phyloP scores from a whole-genome alignment of 2,797 vertebrate genomes.

The Gymnoscopelus microlampas region DNA sequence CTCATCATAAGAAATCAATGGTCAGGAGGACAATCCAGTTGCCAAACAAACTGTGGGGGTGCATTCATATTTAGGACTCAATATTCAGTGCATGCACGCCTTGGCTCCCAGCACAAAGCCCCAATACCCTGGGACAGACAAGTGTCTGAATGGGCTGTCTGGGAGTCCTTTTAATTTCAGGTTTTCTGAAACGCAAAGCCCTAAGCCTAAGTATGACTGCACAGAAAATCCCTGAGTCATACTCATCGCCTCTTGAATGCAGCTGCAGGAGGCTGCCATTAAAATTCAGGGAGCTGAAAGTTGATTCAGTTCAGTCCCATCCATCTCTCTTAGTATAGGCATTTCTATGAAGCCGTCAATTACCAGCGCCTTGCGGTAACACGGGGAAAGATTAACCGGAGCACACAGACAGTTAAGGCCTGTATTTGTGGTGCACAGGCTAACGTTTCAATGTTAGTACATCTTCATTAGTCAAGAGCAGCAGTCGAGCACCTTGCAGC shows the following conservation, averaged over 20 bases:
- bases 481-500: not conserved
- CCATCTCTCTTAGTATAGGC: slow-evolving; percentile 11
- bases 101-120: slow-evolving; percentile 9
- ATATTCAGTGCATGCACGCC: slow-evolving; percentile 37
- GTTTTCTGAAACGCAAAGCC: slow-evolving; percentile 28
- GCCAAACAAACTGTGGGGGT: not conserved
- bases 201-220: slow-evolving; percentile 58
- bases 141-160: slow-evolving; percentile 32
- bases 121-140: slow-evolving; percentile 38
- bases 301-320: slow-evolving; percentile 19
- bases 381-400: no score
- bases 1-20: not conserved
- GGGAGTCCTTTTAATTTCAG: slow-evolving; percentile 26
- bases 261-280: slow-evolving; percentile 40
- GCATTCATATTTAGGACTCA: slow-evolving; percentile 18
- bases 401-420: no score
- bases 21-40: not conserved
- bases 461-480: no score
- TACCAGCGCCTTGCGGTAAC: not conserved
- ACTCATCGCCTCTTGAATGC: slow-evolving; percentile 13
- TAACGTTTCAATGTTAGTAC: no score
- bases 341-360: not conserved
- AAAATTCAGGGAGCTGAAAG: slow-evolving; percentile 41
- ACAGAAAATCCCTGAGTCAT: slow-evolving; percentile 53
- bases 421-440: no score